These are phyloP conservation scores for Epinephelus fuscoguttatus DNA, from an alignment of 2,113 vertebrate genomes.

Conservation along the genomic window DNA sequence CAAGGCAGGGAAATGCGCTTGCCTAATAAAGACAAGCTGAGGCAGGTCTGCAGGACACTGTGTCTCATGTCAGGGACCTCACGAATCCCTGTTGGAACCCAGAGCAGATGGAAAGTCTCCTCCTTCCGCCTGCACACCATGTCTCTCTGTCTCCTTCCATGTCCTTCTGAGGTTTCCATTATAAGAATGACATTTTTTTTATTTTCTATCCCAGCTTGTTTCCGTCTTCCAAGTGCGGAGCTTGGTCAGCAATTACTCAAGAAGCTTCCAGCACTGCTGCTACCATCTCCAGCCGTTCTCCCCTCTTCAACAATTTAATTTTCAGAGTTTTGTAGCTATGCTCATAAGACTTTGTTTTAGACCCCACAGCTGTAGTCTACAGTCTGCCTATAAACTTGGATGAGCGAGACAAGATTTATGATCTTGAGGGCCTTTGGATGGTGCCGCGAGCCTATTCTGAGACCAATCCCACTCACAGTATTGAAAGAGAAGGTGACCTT, in stretches of 20 bases:
- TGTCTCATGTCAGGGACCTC: constrained; percentile 43
- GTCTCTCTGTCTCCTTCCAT: constrained; percentile 47
- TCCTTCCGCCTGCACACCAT: constrained; percentile 39
- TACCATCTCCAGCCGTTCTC: constrained; percentile 25
- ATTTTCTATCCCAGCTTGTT: constrained; percentile 11
- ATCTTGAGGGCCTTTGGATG: constrained; percentile 28
- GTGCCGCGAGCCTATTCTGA: constrained; percentile 16
- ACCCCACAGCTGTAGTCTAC: constrained; percentile 33
- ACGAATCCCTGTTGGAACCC: constrained; percentile 26
- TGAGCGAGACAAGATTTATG: constrained; percentile 34
- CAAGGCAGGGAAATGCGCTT: constrained; percentile 31
- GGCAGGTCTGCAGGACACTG: neutral
- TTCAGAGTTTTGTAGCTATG: constrained; percentile 10
- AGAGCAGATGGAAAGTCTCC: constrained; percentile 65
- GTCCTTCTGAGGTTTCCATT: constrained; percentile 75
- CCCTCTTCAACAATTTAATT: constrained; percentile 20
- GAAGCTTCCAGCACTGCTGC: constrained; percentile 21
- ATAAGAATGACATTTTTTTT: constrained; percentile 55
- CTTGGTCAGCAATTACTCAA: constrained; percentile 49
- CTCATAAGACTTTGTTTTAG: constrained; percentile 11
- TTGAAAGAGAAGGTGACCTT: constrained; percentile 43
- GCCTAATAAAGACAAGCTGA: constrained; percentile 40
- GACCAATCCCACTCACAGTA: constrained; percentile 11
- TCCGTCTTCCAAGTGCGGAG: constrained; percentile 26
- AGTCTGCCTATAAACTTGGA: constrained; percentile 20